Conservation (phyloP, 2,888 invertebrate species). For the Apamea epomidion region DNA sequence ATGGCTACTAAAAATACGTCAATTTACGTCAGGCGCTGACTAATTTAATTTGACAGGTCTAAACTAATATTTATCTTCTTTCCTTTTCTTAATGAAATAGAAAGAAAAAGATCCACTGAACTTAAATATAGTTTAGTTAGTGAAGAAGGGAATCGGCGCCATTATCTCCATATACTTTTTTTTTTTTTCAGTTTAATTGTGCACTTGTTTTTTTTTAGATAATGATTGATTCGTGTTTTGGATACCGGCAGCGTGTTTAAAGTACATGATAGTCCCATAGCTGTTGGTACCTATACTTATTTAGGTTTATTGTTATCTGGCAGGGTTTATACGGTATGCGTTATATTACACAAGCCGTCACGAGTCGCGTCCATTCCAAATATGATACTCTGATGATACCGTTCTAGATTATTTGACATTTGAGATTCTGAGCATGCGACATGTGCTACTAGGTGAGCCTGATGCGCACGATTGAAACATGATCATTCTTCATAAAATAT, state of each 20-base stretch:
- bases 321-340: conserved; percentile 16
- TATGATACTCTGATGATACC: conserved; percentile 18
- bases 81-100: too few relatives aligned
- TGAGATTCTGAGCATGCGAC: conserved; percentile 8
- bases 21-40: too few relatives aligned
- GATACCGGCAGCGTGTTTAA: conserved; percentile 16
- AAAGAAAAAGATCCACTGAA: too few relatives aligned
- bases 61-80: too few relatives aligned
- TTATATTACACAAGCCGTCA: conserved; percentile 11
- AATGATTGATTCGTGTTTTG: background rate
- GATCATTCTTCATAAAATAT: background rate
- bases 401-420: conserved; percentile 26
- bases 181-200: background rate
- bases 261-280: conserved; percentile 11
- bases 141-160: too few relatives aligned
- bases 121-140: too few relatives aligned
- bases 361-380: conserved; percentile 7
- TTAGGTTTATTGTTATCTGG: conserved; percentile 22
- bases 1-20: too few relatives aligned
- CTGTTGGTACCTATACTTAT: background rate
- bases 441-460: conserved; percentile 4
- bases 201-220: background rate
- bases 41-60: too few relatives aligned
- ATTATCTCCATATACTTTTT: background rate
- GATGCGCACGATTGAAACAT: conserved; percentile 12